Evolutionary conservation across 2,888 invertebrate species (phyloP).

Genomic region (Agrotis clavis): DNA sequence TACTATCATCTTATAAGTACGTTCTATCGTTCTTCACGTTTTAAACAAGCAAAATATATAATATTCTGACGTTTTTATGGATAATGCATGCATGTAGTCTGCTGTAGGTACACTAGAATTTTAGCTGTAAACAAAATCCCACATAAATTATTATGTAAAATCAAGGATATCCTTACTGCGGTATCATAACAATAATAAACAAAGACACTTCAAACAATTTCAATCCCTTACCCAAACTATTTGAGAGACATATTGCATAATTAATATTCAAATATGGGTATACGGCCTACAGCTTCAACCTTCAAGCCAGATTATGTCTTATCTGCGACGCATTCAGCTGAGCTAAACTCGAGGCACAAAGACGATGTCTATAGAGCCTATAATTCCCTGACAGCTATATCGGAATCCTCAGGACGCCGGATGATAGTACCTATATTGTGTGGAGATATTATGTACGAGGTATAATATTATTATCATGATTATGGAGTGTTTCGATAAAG

Average conservation of each 20-base stretch:
- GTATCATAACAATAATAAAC: constrained; percentile 5
- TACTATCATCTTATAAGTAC: too few species aligned
- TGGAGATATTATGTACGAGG: constrained; percentile 1
- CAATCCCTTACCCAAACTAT: not conserved
- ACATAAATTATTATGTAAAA: too few species aligned
- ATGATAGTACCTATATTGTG: constrained; percentile 37
- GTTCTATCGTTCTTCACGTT: too few species aligned
- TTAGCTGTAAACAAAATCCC: too few species aligned
- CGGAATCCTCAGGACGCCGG: constrained; percentile 15
- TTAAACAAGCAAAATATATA: too few species aligned
- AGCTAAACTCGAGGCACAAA: constrained; percentile 19
- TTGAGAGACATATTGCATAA: constrained; percentile 40
- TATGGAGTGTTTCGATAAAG: not conserved
- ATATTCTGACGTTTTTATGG: too few species aligned
- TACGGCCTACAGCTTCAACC: constrained; percentile 7
- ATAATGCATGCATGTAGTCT: too few species aligned
- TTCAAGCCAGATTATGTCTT: constrained; percentile 42
- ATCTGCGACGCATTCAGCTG: constrained; percentile 33
- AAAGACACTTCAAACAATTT: constrained; percentile 11
- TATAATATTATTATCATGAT: constrained; percentile 19
- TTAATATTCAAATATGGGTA: constrained; percentile 46
- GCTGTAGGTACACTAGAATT: too few species aligned
- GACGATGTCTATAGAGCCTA: constrained; percentile 14
- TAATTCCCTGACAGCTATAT: constrained; percentile 25
- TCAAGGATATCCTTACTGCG: not conserved